Percentiles rank a stretch among this genome's conserved stretches.
These are phyloP conservation scores for Panorpa germanica DNA, from an alignment of 2,888 invertebrate species.

Conservation along the genomic window DNA sequence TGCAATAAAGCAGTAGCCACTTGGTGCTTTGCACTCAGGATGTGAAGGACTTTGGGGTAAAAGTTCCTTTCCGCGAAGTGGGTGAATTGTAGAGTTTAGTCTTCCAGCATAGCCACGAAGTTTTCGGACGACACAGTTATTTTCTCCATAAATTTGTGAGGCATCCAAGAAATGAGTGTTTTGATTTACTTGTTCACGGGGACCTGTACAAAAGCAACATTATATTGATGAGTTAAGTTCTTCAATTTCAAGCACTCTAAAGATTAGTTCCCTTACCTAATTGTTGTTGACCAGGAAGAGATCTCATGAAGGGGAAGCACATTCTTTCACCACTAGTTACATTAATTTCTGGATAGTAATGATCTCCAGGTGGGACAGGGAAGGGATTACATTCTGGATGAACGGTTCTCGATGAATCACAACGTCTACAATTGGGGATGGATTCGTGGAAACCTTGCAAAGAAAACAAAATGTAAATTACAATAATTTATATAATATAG, in stretches of 20 bases:
- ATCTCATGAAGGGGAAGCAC: constrained; percentile 90
- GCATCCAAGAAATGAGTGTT: constrained; percentile 80
- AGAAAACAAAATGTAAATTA: too few species aligned
- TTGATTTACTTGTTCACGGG: constrained; percentile 85
- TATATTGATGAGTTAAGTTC: background rate
- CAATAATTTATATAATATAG: background rate
- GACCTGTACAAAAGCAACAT: constrained; percentile 28
- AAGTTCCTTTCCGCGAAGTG: constrained; percentile 55
- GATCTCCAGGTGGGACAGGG: constrained; percentile 72
- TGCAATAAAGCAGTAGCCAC: constrained; percentile 73
- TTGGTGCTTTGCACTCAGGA: constrained; percentile 75
- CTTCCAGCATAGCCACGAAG: constrained; percentile 65
- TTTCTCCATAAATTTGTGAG: constrained; percentile 81
- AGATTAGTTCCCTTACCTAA: constrained; percentile 29
- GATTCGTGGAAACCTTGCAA: constrained; percentile 79
- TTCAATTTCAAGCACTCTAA: background rate
- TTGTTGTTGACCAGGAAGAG: constrained; percentile 76
- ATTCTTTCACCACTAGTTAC: constrained; percentile 63
- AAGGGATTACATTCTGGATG: constrained; percentile 92
- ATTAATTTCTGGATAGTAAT: constrained; percentile 75
- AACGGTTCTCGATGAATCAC: constrained; percentile 71
- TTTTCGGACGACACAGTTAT: constrained; percentile 56
- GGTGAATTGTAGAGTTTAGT: constrained; percentile 61
- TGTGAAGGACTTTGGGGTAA: constrained; percentile 59
- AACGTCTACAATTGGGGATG: constrained; percentile 75